Evolutionary conservation across 2,888 invertebrate genomes (phyloP), one percentile per base, ranked within the genome.

Genomic region (Petrolisthes manimaculis): DNA sequence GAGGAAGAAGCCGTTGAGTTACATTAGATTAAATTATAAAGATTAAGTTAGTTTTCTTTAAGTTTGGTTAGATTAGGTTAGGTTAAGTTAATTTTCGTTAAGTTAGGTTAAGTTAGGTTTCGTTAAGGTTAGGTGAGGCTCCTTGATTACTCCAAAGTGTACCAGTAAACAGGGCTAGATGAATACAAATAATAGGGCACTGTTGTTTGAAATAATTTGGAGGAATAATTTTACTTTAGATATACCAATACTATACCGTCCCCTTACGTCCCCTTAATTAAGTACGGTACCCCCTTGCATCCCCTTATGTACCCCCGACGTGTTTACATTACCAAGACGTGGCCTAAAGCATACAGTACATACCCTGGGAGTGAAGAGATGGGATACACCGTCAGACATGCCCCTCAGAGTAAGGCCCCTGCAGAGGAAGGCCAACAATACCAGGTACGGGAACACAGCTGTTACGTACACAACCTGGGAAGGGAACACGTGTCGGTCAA

Each of bases 401-500:
- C 97, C 98, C 92, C 96, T 96, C 37, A 98, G 93, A 0, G 97
- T 97, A 18, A 98, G 96, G 9, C 98, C 98, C 84, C 98, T 95
- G 92, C 97, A 97, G 94, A 98, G 98, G 94, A 98, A 98, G 91
- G 98, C 97, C 4, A 98, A 96, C 5, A 98, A 95, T 21, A 99
- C 98, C 84, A 98, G 95, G 93, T 99, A 99, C 0, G 98, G 98
- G 93, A 99, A 98, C 0, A 98, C 98, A 1, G 98, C 98, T 1
- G 98, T 99, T 87, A 99, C 96, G 93, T 98, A 98, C 90, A 98
- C 97, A 74, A 95, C 94, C 94, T 95, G 92, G n/a, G n/a, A 53
- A 24, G 21, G 51, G 92, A 92, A 91, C 37, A 37, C 37, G 37
- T 37, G 37, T 37, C 1, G 37, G 37, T 37, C 37, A 37, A 2